Conservation (phyloP, 2,113 vertebrate genomes). For the Acanthochromis polyacanthus region DNA sequence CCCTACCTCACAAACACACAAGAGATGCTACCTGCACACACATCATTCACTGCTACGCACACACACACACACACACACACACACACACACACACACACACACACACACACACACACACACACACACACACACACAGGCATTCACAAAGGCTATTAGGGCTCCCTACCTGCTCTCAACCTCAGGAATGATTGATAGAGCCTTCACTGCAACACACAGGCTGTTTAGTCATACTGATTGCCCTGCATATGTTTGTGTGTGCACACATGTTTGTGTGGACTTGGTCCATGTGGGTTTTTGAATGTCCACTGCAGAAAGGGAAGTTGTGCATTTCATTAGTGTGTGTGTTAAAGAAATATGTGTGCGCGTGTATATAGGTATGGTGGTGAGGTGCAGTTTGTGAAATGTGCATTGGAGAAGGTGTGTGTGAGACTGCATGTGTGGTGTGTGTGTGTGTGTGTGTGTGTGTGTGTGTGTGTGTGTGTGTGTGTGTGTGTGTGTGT, state of each 20-base stretch:
- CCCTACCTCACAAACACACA: constrained; percentile 22
- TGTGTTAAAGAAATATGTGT: background rate
- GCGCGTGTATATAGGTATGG: background rate
- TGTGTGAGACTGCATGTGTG: no score
- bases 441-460: constrained; percentile 29
- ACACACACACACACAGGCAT: constrained; percentile 29
- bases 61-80: no score
- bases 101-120: constrained; percentile 29
- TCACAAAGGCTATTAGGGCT: constrained; percentile 55
- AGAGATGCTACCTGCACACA: constrained; percentile 31
- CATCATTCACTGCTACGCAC: background rate
- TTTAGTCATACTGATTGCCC: constrained; percentile 68
- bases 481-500: constrained; percentile 25
- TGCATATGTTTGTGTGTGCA: constrained; percentile 28
- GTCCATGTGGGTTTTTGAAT: constrained; percentile 16
- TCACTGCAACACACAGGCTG: constrained; percentile 63
- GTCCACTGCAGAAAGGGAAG: background rate
- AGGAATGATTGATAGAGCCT: constrained; percentile 70
- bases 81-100: constrained; percentile 27
- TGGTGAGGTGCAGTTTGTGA: background rate
- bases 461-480: constrained; percentile 12
- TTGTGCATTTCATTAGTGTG: constrained; percentile 8
- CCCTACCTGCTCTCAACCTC: constrained; percentile 56
- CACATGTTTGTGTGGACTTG: constrained; percentile 3
- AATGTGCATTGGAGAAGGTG: background rate